Evolutionary conservation across 1,140 invertebrate species (phyloP), one percentile per base, ranked within the genome.

Genomic region (Acyrthosiphon pisum): DNA sequence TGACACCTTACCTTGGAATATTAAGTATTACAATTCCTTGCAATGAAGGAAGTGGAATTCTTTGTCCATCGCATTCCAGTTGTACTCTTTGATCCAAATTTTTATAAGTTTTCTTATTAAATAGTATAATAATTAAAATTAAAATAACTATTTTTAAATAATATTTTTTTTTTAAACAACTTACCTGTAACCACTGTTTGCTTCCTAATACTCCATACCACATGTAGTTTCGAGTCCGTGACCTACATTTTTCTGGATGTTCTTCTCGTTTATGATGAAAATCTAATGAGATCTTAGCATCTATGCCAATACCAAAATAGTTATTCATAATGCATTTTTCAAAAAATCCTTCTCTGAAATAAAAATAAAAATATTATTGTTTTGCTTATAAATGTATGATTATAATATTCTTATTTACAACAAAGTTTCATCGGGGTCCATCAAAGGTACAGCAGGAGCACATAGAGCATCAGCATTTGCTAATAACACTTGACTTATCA

Each of bases 321-420:
- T 99, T 99, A 95, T 99, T 99, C 99, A 99, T 99, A 1, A 99
- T 99, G 94, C 98, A 99, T 94, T 97, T 97, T 95, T 99, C 99
- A 94, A 97, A 97, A 95, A 98, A 99, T 8, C 98, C 98, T 95
- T 98, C 98, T 95, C 97, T 97, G 94, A 81, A 94, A 95, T 90
- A 84, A 87, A 94, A 93, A 88, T 26, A 50, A 56, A 95, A 35
- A 2, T 48, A 11, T 76, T 91, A 68, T 91, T 35, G 48, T 83
- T 41, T 14, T 76, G 18, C 3, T 88, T 48, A 88, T 88, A 60
- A 88, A 68, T 90, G 20, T 60, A 37, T 89, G n/a, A 81, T 90
- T 83, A 50, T 68, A 76, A 91, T n/a, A n/a, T 94, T 50, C n/a
- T 84, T 68, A 95, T 96, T 96, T 95, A 97, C 95, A 98, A 95